Conservation (phyloP, 2,888 invertebrate species). For the Tholera decimalis region DNA sequence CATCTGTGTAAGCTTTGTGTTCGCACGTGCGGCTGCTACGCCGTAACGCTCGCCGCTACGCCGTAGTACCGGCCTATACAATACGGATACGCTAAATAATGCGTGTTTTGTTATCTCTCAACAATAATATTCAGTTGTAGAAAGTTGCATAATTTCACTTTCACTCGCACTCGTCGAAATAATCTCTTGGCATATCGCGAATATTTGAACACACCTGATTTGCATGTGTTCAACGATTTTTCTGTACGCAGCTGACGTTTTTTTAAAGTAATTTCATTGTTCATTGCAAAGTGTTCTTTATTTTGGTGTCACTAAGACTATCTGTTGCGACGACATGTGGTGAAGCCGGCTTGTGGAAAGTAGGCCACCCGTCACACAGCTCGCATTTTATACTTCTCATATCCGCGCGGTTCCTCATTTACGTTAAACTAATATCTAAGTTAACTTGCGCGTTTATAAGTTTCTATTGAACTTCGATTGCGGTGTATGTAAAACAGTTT, state of each 20-base stretch:
- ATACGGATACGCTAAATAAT: constrained; percentile 55
- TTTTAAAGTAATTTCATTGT: constrained; percentile 63
- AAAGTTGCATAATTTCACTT: constrained; percentile 91
- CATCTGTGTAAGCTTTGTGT: constrained; percentile 4
- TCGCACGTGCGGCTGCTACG: constrained; percentile 45
- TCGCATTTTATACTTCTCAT: constrained; percentile 85
- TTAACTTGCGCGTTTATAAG: constrained; percentile 20
- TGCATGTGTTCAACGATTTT: constrained; percentile 81
- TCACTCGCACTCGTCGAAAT: constrained; percentile 83
- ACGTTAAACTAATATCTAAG: constrained; percentile 47
- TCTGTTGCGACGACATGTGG: constrained; percentile 81
- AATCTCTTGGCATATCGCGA: constrained; percentile 82
- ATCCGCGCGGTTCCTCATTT: constrained; percentile 82
- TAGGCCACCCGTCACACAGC: constrained; percentile 88
- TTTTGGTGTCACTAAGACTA: constrained; percentile 71
- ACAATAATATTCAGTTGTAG: constrained; percentile 76
- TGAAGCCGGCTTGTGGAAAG: constrained; percentile 86
- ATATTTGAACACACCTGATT: constrained; percentile 81
- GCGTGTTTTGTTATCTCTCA: constrained; percentile 68
- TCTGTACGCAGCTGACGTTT: constrained; percentile 75
- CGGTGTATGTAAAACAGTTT: not conserved
- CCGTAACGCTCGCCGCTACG: constrained; percentile 57
- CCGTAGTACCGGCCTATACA: constrained; percentile 36
- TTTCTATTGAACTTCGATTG: constrained; percentile 17
- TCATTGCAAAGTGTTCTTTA: constrained; percentile 77